Percentiles rank a stretch among this genome's conserved stretches.
phyloP scores from a whole-genome alignment of 1,140 invertebrate species.

The Muscidifurax raptorellus region DNA sequence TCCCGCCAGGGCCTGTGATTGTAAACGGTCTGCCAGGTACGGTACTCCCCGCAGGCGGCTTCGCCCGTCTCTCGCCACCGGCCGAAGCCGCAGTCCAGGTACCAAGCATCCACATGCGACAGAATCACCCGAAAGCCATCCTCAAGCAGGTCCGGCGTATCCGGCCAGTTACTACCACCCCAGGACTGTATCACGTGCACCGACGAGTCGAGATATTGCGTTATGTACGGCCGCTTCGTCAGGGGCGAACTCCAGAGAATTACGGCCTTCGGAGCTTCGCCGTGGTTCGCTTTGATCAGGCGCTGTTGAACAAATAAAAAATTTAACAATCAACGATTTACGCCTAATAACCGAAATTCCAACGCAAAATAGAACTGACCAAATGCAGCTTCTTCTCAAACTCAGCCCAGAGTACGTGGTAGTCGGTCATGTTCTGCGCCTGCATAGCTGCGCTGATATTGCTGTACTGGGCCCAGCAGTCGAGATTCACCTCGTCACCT shows the following conservation, averaged over 20 bases:
- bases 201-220: conserved; percentile 78
- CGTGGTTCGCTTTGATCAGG: conserved; percentile 81
- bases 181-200: conserved; percentile 81
- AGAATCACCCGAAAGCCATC: conserved; percentile 86
- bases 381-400: conserved; percentile 80
- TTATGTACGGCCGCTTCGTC: conserved; percentile 83
- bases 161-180: conserved; percentile 86
- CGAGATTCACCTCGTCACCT: conserved; percentile 88
- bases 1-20: conserved; percentile 85
- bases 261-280: conserved; percentile 79
- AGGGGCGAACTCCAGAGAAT: conserved; percentile 88
- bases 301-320: conserved; percentile 70
- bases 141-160: conserved; percentile 83
- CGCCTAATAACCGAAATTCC: too few relatives aligned
- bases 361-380: not conserved
- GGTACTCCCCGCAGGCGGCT: conserved; percentile 86
- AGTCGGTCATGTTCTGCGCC: conserved; percentile 82
- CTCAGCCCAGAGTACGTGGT: conserved; percentile 85
- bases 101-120: conserved; percentile 90
- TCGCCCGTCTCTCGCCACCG: conserved; percentile 84
- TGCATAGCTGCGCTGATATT: conserved; percentile 75
- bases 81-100: conserved; percentile 89
- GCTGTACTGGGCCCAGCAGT: conserved; percentile 83
- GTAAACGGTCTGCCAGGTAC: conserved; percentile 89
- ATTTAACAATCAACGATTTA: not conserved